Evolutionary conservation across 1,140 invertebrate species (phyloP).

Genomic region (Phortica variegata): DNA sequence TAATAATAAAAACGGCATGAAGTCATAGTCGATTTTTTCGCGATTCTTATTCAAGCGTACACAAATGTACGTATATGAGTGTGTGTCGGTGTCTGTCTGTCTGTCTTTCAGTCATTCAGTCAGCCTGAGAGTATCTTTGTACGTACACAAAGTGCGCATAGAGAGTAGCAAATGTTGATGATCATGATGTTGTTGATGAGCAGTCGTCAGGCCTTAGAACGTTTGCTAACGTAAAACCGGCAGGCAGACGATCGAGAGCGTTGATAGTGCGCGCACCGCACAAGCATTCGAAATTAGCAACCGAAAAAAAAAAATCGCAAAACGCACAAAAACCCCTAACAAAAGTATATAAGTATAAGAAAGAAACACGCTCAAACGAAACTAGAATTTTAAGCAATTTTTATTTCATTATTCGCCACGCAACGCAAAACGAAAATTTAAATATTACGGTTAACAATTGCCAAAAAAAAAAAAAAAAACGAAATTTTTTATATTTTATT

Average conservation of each 20-base stretch:
- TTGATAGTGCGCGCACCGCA: slow-evolving; percentile 46
- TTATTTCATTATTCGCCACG: too few relatives aligned
- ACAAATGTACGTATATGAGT: too few relatives aligned
- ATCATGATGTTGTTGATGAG: neutral
- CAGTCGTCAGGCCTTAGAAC: slow-evolving; percentile 15
- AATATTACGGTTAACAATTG: slow-evolving; percentile 20
- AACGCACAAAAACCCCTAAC: slow-evolving; percentile 14
- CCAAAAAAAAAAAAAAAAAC: slow-evolving; percentile 9
- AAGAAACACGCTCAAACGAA: too few relatives aligned
- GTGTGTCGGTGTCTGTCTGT: too few relatives aligned
- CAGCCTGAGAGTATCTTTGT: neutral
- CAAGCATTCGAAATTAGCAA: slow-evolving; percentile 15
- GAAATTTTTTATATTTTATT: too few relatives aligned
- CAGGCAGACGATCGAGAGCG: slow-evolving; percentile 51
- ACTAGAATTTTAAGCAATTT: too few relatives aligned
- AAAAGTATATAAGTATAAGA: too few relatives aligned
- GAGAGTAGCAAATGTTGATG: neutral
- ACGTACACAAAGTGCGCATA: slow-evolving; percentile 2
- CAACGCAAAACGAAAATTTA: slow-evolving; percentile 23
- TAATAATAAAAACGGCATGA: too few relatives aligned
- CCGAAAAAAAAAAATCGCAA: slow-evolving; percentile 25
- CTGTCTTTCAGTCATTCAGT: slow-evolving; percentile 8
- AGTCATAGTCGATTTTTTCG: slow-evolving; percentile 43
- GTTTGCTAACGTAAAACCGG: slow-evolving; percentile 17
- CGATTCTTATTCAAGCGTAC: too few relatives aligned